These are phyloP conservation scores for Pammene fasciana DNA, from an alignment of 2,888 invertebrate genomes.

Conservation along the genomic window DNA sequence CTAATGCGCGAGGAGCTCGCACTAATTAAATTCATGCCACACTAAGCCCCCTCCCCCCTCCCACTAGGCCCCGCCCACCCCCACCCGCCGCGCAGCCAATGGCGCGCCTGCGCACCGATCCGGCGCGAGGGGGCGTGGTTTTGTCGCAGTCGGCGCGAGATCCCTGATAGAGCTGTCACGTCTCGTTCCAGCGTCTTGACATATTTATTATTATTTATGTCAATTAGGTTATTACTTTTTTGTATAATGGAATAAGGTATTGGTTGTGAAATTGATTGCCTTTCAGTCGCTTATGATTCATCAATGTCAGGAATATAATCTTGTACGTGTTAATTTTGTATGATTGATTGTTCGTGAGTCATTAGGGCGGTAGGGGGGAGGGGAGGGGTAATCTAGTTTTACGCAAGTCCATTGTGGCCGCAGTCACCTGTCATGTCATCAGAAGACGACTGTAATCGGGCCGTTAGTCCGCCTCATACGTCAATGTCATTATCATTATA, in stretches of 20 bases:
- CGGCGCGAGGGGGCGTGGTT: constrained; percentile 54
- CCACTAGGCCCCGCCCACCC: constrained; percentile 53
- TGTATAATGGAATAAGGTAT: constrained; percentile 83
- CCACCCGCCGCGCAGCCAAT: constrained; percentile 51
- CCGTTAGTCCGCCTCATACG: constrained; percentile 16
- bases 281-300: constrained; percentile 81
- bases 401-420: constrained; percentile 71
- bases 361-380: constrained; percentile 64
- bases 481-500: constrained; percentile 24
- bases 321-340: constrained; percentile 81
- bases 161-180: constrained; percentile 81
- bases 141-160: constrained; percentile 72
- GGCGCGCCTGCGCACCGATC: constrained; percentile 57
- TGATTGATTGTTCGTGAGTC: constrained; percentile 79
- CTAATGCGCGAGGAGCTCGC: constrained; percentile 83
- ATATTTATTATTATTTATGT: constrained; percentile 84
- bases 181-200: constrained; percentile 81
- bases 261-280: constrained; percentile 82
- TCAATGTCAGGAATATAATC: constrained; percentile 80
- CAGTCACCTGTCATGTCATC: constrained; percentile 33
- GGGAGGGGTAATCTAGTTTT: constrained; percentile 75
- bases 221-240: constrained; percentile 83
- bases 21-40: constrained; percentile 84
- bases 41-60: constrained; percentile 69
- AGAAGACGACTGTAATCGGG: constrained; percentile 29